phyloP scores from a whole-genome alignment of 1,140 invertebrate genomes.

The Antheraea pernyi region DNA sequence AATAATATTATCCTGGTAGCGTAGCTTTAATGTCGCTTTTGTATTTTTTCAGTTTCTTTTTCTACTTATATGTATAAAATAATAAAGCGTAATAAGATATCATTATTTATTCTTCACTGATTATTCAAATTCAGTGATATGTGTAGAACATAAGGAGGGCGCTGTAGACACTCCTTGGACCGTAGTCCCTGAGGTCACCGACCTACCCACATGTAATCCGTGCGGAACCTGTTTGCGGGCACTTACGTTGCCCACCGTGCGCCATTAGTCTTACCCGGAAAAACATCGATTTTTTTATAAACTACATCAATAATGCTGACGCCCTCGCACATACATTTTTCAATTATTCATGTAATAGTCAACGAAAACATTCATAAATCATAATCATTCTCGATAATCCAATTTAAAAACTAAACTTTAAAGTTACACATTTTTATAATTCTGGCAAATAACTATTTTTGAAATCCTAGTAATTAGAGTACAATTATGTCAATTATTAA shows the following conservation, averaged over 20 bases:
- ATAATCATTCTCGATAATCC: too few species aligned
- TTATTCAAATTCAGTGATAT: not conserved
- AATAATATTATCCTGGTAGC: not conserved
- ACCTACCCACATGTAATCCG: conserved; percentile 65
- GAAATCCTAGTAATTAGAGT: not conserved
- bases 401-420: too few species aligned
- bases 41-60: too few species aligned
- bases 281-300: conserved; percentile 21
- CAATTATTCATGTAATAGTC: not conserved
- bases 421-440: too few species aligned
- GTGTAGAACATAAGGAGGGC: not conserved
- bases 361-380: not conserved
- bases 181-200: conserved; percentile 55
- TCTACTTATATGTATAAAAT: too few species aligned
- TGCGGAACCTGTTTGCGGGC: conserved; percentile 68
- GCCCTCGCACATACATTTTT: not conserved
- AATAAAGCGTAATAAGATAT: too few species aligned
- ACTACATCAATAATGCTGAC: conserved; percentile 11
- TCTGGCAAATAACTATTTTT: too few species aligned
- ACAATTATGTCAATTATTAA: not conserved
- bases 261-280: conserved; percentile 33
- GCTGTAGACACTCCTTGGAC: conserved; percentile 38
- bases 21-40: not conserved
- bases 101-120: not conserved
- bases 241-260: conserved; percentile 48